These are phyloP conservation scores for Chaenocephalus aceratus DNA, from an alignment of 2,113 vertebrate genomes.

Conservation along the genomic window DNA sequence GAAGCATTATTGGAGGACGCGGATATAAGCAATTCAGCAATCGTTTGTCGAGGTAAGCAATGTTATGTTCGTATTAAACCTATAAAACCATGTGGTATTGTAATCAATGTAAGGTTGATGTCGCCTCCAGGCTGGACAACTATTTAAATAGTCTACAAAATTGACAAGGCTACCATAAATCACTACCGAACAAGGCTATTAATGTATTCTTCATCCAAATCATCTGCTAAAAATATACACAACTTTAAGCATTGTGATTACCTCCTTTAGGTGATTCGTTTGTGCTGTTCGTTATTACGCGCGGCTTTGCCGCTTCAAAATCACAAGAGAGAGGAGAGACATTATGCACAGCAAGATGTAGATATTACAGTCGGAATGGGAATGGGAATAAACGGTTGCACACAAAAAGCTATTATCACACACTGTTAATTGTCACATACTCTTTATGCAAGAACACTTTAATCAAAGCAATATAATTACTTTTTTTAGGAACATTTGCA, in stretches of 20 bases:
- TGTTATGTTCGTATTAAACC: background rate
- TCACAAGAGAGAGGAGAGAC: too few species aligned
- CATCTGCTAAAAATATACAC: background rate
- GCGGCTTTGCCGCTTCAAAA: background rate
- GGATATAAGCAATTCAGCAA: background rate
- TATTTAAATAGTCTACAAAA: too few species aligned
- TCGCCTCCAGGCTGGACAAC: too few species aligned
- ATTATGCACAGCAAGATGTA: too few species aligned
- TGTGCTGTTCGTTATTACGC: too few species aligned
- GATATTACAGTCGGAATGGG: too few species aligned
- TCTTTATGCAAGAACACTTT: too few species aligned
- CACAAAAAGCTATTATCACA: too few species aligned
- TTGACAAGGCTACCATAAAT: background rate
- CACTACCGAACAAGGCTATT: background rate
- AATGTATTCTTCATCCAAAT: background rate
- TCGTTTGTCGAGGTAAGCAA: slow-evolving; percentile 18
- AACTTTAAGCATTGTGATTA: background rate
- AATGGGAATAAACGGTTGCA: too few species aligned
- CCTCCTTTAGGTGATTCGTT: background rate
- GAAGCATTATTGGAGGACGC: background rate
- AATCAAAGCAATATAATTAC: too few species aligned
- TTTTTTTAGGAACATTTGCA: background rate
- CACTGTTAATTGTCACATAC: too few species aligned
- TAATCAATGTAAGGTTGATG: background rate
- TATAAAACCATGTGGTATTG: background rate